A percentile compares a stretch with the other conserved stretches of the same genome.
These are phyloP conservation scores for Rana temporaria DNA, from an alignment of 2,113 vertebrate genomes.

Conservation along the genomic window DNA sequence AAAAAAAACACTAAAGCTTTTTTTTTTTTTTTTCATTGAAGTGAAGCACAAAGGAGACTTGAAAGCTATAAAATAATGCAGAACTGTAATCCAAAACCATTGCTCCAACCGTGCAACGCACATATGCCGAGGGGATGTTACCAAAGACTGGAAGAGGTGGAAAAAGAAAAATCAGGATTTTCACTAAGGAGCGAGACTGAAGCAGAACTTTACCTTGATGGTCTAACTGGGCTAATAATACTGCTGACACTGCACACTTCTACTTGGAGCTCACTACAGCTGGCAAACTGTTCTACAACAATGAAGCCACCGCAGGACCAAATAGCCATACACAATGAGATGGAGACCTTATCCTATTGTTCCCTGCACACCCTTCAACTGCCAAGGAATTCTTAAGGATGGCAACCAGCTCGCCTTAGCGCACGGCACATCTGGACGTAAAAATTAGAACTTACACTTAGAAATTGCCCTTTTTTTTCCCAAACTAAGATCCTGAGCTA, in stretches of 20 bases:
- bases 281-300: neutral
- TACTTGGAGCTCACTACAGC: too few species aligned
- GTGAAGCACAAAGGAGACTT: neutral
- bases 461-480: neutral
- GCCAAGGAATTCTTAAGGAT: neutral
- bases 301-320: neutral
- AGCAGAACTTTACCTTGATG: neutral
- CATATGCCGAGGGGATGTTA: neutral
- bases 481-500: neutral
- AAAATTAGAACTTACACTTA: too few species aligned
- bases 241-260: neutral
- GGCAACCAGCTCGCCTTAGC: neutral
- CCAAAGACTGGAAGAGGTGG: neutral
- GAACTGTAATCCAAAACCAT: constrained; percentile 26
- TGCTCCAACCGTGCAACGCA: neutral
- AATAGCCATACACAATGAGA: neutral
- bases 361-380: neutral
- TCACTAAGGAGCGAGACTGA: neutral
- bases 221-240: neutral
- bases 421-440: constrained; percentile 30
- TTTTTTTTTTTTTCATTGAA: neutral
- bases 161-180: neutral
- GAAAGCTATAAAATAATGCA: constrained; percentile 2
- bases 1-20: constrained; percentile 2
- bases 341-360: constrained; percentile 9